Evolutionary conservation across 2,113 vertebrate species (phyloP).

Genomic region (Grallaria varia): DNA sequence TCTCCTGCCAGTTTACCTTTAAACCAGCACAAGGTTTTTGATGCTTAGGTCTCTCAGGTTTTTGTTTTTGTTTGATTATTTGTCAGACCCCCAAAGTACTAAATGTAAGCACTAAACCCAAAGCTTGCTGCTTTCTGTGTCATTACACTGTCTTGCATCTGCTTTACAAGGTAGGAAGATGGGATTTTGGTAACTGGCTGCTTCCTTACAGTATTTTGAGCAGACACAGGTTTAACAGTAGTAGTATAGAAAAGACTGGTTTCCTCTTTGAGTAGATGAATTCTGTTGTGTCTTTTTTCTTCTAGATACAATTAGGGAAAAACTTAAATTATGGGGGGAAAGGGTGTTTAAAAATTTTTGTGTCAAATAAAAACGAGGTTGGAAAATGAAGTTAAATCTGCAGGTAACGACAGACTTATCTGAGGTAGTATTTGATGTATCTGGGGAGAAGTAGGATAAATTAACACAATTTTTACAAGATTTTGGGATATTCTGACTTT

Average conservation of each 20-base stretch:
- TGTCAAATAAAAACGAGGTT: neutral
- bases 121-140: neutral
- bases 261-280: neutral
- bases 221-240: neutral
- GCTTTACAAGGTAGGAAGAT: neutral
- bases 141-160: neutral
- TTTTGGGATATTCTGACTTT: neutral
- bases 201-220: neutral
- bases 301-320: neutral
- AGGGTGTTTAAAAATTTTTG: neutral
- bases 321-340: neutral
- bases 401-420: neutral
- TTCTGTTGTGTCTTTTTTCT: neutral
- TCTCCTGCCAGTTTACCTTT: too few relatives aligned
- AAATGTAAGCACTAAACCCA: neutral
- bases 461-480: neutral
- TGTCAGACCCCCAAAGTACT: neutral
- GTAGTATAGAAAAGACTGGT: neutral
- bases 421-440: neutral
- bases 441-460: neutral
- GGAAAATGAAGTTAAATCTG: neutral
- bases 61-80: neutral
- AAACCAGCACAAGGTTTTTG: too few relatives aligned
- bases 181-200: neutral
- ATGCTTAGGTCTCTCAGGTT: neutral